Evolutionary conservation across 2,113 vertebrate genomes (phyloP), one percentile per base, ranked within the genome.

Genomic region (Perca schrenkii): DNA sequence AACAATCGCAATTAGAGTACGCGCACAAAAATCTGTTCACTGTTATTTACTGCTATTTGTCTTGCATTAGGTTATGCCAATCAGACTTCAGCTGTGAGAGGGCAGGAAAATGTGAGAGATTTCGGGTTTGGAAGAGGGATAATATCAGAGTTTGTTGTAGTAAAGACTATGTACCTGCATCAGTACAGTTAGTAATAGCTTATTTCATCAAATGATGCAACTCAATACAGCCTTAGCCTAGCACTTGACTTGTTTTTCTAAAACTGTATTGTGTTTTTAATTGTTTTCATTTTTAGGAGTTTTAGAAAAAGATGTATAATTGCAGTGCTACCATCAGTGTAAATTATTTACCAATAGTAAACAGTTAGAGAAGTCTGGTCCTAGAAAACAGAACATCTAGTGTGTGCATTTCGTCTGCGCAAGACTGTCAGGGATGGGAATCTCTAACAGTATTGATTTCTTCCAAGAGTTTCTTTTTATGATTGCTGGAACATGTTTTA

Each of bases 11-110:
- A 86, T 89, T 80, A 88, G 57, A 84, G 77, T 61, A 21, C 47
- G 52, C 58, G 65, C 46, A 11, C 80, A 10, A 34, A 84, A 89
- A 87, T 91, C 80, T 82, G 79, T 66, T 61, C 68, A 28, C 69
- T 78, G 77, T 84, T 66, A 90, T 93, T 90, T 91, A 74, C 71
- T 60, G 72, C 73, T 50, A 71, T 89, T 85, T 89, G 22, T 80
- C 79, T 58, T 79, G 66, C 79, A 83, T 87, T 57, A 68, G 57
- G 28, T 22, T 2, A 12, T 8, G 31, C 25, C 79, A 80, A 53
- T 76, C 64, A 68, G n/a, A 54, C 60, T 28, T 82, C 64, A 63
- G 77, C 73, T 67, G 73, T 47, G 50, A 61, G 28, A 50, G 11
- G 12, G 52, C 56, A n/a, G 52, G 49, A 3, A 73, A 57, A 46